Evolutionary conservation across 2,888 invertebrate species (phyloP).

Genomic region (Phortica okadai): DNA sequence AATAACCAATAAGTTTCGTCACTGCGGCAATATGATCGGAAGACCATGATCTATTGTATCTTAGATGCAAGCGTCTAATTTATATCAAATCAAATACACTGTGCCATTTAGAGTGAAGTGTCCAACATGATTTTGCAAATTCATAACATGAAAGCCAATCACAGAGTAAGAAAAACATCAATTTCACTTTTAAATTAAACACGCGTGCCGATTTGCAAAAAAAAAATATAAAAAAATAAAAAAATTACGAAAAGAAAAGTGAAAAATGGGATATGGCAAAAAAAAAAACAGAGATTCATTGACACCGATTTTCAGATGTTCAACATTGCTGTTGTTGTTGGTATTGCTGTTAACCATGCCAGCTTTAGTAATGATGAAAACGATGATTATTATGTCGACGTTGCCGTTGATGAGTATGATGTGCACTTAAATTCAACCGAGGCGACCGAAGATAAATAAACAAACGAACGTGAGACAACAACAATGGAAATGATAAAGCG

Average conservation of each 20-base stretch:
- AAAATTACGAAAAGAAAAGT: background rate
- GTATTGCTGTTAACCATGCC: background rate
- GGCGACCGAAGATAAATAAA: background rate
- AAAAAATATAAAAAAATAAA: slow-evolving; percentile 4
- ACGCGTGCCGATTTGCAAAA: slow-evolving; percentile 20
- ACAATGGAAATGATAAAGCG: background rate
- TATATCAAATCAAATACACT: no score
- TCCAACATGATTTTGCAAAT: background rate
- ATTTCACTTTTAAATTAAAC: slow-evolving; percentile 31
- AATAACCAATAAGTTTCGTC: no score
- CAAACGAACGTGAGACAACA: background rate
- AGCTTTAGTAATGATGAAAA: background rate
- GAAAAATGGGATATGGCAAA: background rate
- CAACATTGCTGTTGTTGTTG: slow-evolving; percentile 1
- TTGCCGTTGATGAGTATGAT: slow-evolving; percentile 2
- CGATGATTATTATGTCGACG: background rate
- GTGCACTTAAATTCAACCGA: background rate
- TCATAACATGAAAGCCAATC: background rate
- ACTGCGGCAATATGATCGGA: no score
- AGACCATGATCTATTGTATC: no score
- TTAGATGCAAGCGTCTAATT: no score
- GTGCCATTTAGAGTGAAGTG: no score
- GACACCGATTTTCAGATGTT: background rate
- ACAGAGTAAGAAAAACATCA: slow-evolving; percentile 13
- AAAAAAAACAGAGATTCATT: background rate